Conservation (phyloP, 2,888 invertebrate genomes). For the Nemapogon koenigi region DNA sequence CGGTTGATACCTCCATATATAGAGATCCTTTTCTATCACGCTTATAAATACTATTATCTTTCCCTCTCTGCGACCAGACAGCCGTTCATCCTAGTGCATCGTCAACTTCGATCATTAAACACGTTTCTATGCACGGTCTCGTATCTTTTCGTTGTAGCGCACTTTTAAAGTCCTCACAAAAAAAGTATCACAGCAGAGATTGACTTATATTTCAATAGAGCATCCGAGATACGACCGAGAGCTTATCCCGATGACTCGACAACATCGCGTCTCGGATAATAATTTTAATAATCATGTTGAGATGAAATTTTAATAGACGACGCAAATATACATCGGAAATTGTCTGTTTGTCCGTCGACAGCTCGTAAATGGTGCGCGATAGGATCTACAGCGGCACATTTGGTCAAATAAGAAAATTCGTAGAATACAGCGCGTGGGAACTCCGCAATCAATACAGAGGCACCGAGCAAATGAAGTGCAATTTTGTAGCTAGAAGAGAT, state of each 20-base stretch:
- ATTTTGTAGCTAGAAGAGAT: constrained; percentile 38
- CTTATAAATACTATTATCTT: constrained; percentile 22
- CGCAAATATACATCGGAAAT: no score
- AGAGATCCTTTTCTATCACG: constrained; percentile 32
- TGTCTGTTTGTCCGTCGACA: no score
- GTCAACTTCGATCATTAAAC: constrained; percentile 49
- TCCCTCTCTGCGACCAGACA: constrained; percentile 39
- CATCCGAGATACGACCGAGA: constrained; percentile 30
- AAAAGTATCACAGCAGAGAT: constrained; percentile 30
- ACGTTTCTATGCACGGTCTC: constrained; percentile 60
- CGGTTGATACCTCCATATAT: constrained; percentile 25
- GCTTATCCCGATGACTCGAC: constrained; percentile 36
- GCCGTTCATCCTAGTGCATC: constrained; percentile 34
- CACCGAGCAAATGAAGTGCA: constrained; percentile 47
- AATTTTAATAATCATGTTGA: constrained; percentile 5
- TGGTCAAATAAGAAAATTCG: no score
- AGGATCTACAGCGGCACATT: no score
- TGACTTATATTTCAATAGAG: constrained; percentile 27
- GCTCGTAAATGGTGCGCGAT: no score
- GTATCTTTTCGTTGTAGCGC: constrained; percentile 40
- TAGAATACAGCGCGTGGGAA: constrained; percentile 33
- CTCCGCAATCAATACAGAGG: constrained; percentile 27
- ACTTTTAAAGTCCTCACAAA: constrained; percentile 13
- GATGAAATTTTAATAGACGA: no score
- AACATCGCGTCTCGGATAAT: constrained; percentile 20